Percentiles rank a stretch among this genome's conserved stretches.
These are phyloP conservation scores for Horisme vitalbata DNA, from an alignment of 2,888 invertebrate genomes.

Conservation along the genomic window DNA sequence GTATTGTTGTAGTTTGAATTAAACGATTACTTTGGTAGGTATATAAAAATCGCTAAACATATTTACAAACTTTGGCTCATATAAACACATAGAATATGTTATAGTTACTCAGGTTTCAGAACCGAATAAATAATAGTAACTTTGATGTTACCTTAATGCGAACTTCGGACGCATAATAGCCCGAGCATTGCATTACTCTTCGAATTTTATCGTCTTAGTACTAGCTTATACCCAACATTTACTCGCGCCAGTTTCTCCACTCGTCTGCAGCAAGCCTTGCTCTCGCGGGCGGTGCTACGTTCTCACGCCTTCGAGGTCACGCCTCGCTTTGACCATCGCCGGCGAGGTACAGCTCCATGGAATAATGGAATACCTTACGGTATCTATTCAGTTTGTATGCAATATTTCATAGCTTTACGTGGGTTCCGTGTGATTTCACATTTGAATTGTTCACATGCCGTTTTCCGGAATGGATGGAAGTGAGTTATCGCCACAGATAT, in stretches of 20 bases:
- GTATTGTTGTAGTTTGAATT: too few species aligned
- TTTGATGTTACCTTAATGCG: too few species aligned
- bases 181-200: too few species aligned
- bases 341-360: constrained; percentile 47
- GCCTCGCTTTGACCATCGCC: constrained; percentile 75
- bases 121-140: too few species aligned
- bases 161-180: too few species aligned
- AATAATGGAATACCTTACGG: constrained; percentile 66
- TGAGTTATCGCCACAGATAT: background rate
- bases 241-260: constrained; percentile 2
- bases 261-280: constrained; percentile 17
- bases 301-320: constrained; percentile 80
- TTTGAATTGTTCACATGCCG: constrained; percentile 29
- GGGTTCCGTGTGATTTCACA: constrained; percentile 32
- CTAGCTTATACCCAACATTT: too few species aligned
- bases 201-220: too few species aligned
- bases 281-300: constrained; percentile 61
- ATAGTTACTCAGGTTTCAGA: too few species aligned
- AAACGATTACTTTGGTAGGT: too few species aligned
- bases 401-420: constrained; percentile 44
- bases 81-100: too few species aligned
- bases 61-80: too few species aligned
- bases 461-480: constrained; percentile 10
- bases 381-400: constrained; percentile 51
- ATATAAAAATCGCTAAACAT: too few species aligned